Base-by-base conservation (phyloP, 2,888 invertebrate species). In the Trachelus iudaicus region DNA sequence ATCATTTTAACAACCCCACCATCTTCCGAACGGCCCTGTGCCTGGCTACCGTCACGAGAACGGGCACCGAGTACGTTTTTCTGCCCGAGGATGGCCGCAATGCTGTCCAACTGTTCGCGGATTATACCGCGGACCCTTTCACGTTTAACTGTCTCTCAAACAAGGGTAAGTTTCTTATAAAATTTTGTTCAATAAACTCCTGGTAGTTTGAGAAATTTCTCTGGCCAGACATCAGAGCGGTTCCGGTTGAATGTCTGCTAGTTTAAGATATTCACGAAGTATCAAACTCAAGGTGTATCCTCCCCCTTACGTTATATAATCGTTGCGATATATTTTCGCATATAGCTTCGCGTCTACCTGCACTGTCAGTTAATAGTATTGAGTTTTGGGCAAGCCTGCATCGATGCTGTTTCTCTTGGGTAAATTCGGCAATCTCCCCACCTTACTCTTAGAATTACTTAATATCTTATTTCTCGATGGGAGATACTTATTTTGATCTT, bases 101-200 rank as follows among this genome's bases (percentile, higher is more conserved):
- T 91, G 88, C 86, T 91, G 85, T 90, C 90, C 85, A 90, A 90
- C 81, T 91, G 88, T 86, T 87, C 90, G 86, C 89, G 91, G 85
- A 81, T 89, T 79, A 87, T 86, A 79, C 90, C 91, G 79, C 90
- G 90, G 81, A 85, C 85, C 74, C 83, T 91, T 77, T 87, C 87
- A 81, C 90, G 89, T 73, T 81, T 90, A 83, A 87, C 87, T 80
- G 83, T 88, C 77, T 86, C 88, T 34, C 89, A 88, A 82, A 86
- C 87, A 75, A 89, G 89, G 90, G 91, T 91, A 84, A 88, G 83
- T 78, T 34, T 30, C 71, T 31, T 31, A 56, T 1, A 56, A 23
- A 56, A 56, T 23, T 56, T 15, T 23, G 56, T 23, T 23, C 1
- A 56, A 56, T 6, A 56, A 56, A 56, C 1, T 56, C 23, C 23